Conservation (phyloP, 1,140 invertebrate species). For the Drosophila kikkawai region DNA sequence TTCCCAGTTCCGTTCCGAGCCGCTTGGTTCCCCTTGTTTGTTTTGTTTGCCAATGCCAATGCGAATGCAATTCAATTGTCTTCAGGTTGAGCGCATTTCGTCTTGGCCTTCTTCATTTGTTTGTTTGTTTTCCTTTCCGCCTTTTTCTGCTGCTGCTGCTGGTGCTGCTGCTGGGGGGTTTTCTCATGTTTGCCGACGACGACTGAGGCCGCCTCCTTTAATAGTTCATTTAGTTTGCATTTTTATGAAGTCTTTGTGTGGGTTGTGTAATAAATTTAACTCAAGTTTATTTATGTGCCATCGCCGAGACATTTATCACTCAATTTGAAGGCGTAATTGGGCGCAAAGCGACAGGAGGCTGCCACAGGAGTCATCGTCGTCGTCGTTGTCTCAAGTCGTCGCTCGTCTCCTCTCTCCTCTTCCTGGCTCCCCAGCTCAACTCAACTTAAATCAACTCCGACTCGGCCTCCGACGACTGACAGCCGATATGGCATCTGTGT, state of each 20-base stretch:
- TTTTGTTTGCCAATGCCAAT: slow-evolving; percentile 31
- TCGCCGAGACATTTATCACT: slow-evolving; percentile 81
- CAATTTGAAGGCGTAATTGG: slow-evolving; percentile 83
- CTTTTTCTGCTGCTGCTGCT: slow-evolving; percentile 2
- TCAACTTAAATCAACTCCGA: slow-evolving; percentile 45
- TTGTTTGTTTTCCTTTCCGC: slow-evolving; percentile 51
- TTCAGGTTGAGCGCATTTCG: slow-evolving; percentile 59
- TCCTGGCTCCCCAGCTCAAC: slow-evolving; percentile 7
- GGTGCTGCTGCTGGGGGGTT: slow-evolving; percentile 39
- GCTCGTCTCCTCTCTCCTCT: neutral
- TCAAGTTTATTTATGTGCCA: slow-evolving; percentile 81
- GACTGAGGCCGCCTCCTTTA: slow-evolving; percentile 62
- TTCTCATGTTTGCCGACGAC: slow-evolving; percentile 74
- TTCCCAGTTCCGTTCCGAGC: slow-evolving; percentile 1
- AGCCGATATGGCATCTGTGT: slow-evolving; percentile 66
- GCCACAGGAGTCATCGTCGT: slow-evolving; percentile 43
- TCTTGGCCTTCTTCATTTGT: slow-evolving; percentile 58
- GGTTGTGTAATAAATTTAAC: slow-evolving; percentile 84
- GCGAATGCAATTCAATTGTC: slow-evolving; percentile 80
- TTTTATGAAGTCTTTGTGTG: slow-evolving; percentile 83
- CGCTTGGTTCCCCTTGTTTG: slow-evolving; percentile 37
- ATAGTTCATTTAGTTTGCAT: slow-evolving; percentile 84
- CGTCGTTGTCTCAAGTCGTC: slow-evolving; percentile 4
- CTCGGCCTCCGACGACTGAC: slow-evolving; percentile 39
- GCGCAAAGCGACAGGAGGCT: slow-evolving; percentile 75